Evolutionary conservation across 2,888 invertebrate species (phyloP), one percentile per base, ranked within the genome.

Genomic region (Nephrotoma flavescens): DNA sequence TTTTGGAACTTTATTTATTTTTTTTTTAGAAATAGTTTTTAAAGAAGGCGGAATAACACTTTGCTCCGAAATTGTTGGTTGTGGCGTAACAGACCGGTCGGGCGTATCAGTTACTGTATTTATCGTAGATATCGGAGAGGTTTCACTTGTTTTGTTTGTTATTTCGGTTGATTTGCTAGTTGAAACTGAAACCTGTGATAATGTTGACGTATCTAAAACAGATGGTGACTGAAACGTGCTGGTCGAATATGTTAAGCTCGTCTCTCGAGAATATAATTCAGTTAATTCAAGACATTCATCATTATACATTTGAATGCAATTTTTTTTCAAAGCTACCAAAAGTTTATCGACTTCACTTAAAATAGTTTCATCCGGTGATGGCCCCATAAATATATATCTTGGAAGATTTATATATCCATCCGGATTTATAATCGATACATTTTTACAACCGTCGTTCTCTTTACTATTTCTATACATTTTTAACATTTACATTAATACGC

Each of bases 291-390:
- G 5, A 57, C 4, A 31, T 31, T 31, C 71, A 9, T 31, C 71
- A 7, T 31, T 19, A 71, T 31, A 71, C 71, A 71, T 71, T 71
- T 31, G 31, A 71, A 71, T 9, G 5, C 71, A 71, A 9, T 71
- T 71, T 71, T 71, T 71, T 31, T 71, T 71, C 5, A 71, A 31
- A 11, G 71, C 71, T 9, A 31, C 19, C 11, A 88, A 41, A 11
- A 87, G 71, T 87, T 57, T 86, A 52, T 88, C 88, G n/a, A 87
- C 11, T 1, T 87, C 87, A 57, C 86, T 86, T 31, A 87, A 31
- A 9, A 88, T 71, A 9, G 85, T 57, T 42, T 88, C 88, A 83
- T 88, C 88, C 0, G 88, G 87, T 85, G 87, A 87, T 6, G 87
- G 87, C 42, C 87, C 87, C 44, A 87, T 71, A 71, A 71, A 71